These are phyloP conservation scores for Athetis lepigone DNA, from an alignment of 2,888 invertebrate species.

Conservation along the genomic window DNA sequence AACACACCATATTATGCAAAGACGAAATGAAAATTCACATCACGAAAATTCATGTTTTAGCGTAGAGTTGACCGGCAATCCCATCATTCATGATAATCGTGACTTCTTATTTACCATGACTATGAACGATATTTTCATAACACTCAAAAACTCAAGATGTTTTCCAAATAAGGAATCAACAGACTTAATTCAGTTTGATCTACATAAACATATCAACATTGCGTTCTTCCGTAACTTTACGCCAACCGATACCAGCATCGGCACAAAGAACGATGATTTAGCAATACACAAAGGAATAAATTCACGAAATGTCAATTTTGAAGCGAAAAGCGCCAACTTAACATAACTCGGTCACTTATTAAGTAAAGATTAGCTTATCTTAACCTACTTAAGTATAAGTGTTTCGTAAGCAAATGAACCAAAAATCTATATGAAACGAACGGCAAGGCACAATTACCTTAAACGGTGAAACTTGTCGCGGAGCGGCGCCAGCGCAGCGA, in stretches of 20 bases:
- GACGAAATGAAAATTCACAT: no score
- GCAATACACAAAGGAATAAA: conserved; percentile 15
- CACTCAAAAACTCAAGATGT: conserved; percentile 32
- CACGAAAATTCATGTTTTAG: no score
- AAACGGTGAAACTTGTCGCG: conserved; percentile 65
- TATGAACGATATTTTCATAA: conserved; percentile 28
- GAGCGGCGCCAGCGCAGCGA: conserved; percentile 45
- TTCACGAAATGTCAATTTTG: conserved; percentile 4
- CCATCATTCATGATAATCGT: conserved; percentile 3
- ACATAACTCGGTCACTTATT: conserved; percentile 44
- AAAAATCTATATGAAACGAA: conserved; percentile 61
- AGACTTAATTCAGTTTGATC: conserved; percentile 24
- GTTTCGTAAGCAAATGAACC: conserved; percentile 61
- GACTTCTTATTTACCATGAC: conserved; percentile 24
- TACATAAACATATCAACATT: conserved; percentile 29
- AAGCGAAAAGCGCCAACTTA: conserved; percentile 25
- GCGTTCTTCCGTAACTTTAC: conserved; percentile 23
- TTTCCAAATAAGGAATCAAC: conserved; percentile 18
- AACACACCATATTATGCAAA: no score
- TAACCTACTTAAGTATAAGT: conserved; percentile 48
- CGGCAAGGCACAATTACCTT: conserved; percentile 60
- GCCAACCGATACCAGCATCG: conserved; percentile 12
- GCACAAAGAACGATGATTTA: conserved; percentile 27
- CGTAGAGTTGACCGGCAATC: background rate
- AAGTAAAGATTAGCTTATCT: conserved; percentile 58